Evolutionary conservation across 2,797 vertebrate genomes (phyloP), one percentile per base, ranked within the genome.

Genomic region (Oreochromis mossambicus): DNA sequence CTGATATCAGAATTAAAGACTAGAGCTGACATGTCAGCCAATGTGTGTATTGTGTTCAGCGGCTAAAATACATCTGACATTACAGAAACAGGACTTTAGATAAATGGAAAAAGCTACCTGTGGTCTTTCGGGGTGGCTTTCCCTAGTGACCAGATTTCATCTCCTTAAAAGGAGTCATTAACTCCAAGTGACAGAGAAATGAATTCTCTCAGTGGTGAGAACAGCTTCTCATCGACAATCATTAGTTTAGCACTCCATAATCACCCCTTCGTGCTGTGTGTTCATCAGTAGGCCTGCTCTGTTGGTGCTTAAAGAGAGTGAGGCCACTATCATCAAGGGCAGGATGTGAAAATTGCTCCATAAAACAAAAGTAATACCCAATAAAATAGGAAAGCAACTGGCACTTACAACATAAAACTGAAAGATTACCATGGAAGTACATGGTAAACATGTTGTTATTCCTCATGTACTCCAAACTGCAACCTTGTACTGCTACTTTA

Each of bases 281-380:
- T 94, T 95, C 93, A 94, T 95, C 92, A 95, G 91, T 81, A 85
- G 89, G 87, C 87, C 87, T 83, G 91, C 87, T 87, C 86, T 81
- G 82, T 84, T 83, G 88, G 80, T 80, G 92, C 89, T 90, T 89
- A 80, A 87, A 81, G 94, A 91, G 89, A 95, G 89, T 88, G 91
- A 94, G 93, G 94, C 94, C 93, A 91, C 93, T 94, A 94, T 94
- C 92, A 93, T 91, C 92, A 89, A 95, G 94, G 94, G 92, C 94
- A 93, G 88, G 83, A 94, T 92, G 94, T 90, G 94, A 92, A 95
- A 96, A 97, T 95, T 94, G 94, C 94, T 89, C 95, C 94, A 96
- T 97, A 97, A 97, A 97, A 95, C 95, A 96, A 95, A 96, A 94
- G 95, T 96, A 96, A 96, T 96, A 95, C 94, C 94, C 95, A 95